A percentile compares a stretch with the other conserved stretches of the same genome.
phyloP scores from a whole-genome alignment of 2,113 vertebrate genomes.

The Capricornis sumatraensis region DNA sequence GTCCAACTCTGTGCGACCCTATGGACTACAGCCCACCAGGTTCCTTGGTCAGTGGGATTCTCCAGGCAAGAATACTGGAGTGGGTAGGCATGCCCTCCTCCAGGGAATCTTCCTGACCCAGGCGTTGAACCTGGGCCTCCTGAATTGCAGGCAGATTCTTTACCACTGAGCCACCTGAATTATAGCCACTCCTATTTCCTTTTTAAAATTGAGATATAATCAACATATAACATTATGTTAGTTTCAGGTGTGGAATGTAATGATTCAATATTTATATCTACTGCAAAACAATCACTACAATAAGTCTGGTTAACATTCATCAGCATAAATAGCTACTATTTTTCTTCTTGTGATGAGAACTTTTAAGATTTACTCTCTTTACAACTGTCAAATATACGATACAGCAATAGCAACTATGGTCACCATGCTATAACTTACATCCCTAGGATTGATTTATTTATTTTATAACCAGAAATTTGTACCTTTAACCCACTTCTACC shows the following conservation, averaged over 20 bases:
- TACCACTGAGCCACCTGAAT: neutral
- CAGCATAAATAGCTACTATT: neutral
- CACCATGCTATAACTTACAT: neutral
- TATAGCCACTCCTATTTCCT: neutral
- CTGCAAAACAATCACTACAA: neutral
- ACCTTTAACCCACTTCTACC: neutral
- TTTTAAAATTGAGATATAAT: neutral
- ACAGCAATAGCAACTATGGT: neutral
- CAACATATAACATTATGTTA: neutral
- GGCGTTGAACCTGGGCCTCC: neutral
- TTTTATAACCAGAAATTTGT: neutral
- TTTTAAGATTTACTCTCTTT: neutral
- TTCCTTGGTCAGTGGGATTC: neutral
- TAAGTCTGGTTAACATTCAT: neutral
- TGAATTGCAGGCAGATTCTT: neutral
- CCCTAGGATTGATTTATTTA: neutral
- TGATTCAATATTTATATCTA: neutral
- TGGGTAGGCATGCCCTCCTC: neutral
- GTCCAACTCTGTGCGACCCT: neutral
- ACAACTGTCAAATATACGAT: neutral
- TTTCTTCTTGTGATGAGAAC: neutral
- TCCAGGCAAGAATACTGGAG: neutral
- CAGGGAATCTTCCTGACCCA: neutral
- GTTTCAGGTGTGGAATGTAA: neutral
- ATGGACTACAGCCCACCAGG: neutral